A percentile compares a stretch with the other conserved stretches of the same genome.
Evolutionary conservation across 2,888 invertebrate species (phyloP).

Genomic region (Aphodius granarius): DNA sequence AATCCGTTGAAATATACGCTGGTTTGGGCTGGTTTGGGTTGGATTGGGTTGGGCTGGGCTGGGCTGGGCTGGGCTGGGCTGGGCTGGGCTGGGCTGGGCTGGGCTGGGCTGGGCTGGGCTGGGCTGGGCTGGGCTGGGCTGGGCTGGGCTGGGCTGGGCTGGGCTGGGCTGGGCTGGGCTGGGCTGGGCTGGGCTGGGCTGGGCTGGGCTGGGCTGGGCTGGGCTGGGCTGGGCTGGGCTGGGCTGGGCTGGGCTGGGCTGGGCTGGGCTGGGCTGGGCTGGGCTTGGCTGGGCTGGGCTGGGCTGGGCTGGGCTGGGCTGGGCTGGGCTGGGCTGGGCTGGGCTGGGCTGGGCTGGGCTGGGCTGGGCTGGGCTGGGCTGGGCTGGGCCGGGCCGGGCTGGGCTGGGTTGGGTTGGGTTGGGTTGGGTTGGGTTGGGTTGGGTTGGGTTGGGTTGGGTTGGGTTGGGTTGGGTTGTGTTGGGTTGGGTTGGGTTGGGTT

Average conservation of each 20-base stretch:
- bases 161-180: background rate
- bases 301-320: background rate
- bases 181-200: background rate
- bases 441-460: conserved; percentile 8
- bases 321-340: background rate
- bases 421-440: conserved; percentile 1
- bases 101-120: conserved; percentile 16
- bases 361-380: background rate
- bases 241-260: background rate
- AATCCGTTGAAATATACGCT: too few relatives aligned
- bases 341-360: background rate
- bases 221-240: background rate
- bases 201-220: background rate
- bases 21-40: too few relatives aligned
- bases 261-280: background rate
- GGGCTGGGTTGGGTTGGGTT: background rate
- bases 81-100: conserved; percentile 30
- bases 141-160: background rate
- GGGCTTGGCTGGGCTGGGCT: too few relatives aligned
- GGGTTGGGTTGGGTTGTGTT: conserved; percentile 23
- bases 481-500: conserved; percentile 15
- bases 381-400: too few relatives aligned
- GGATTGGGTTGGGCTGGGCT: too few relatives aligned
- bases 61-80: conserved; percentile 6
- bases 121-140: background rate